Base-by-base conservation (phyloP, 2,888 invertebrate species). In the Orthosia cruda region DNA sequence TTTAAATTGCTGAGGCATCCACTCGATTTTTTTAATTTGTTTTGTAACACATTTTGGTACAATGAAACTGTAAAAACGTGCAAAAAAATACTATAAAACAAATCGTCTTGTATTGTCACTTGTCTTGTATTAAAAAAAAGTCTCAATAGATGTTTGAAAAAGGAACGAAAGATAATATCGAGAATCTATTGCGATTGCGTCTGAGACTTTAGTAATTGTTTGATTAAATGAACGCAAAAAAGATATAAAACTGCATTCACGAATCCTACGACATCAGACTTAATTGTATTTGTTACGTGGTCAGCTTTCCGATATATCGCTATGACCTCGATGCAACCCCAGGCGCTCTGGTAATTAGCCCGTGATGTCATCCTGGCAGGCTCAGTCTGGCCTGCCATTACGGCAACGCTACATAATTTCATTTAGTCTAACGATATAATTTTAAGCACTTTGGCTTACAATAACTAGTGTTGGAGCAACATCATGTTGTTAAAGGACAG, bases 341-440 rank as follows among this genome's bases (percentile, higher is more conserved):
- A n/a, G 65, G 59, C 73, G 57, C 58, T 54, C 52, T 26, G n/a
- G 40, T 71, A 75, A 77, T 77, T 71, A 84, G 58, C 63, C 66
- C 16, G 71, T 86, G 84, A 81, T 75, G 77, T 75, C 80, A 80
- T 71, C 26, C 55, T 32, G 20, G 15, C 58, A 59, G 20, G 63
- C 47, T 81, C 62, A 76, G 26, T 26, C 15, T 54, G 18, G 66
- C 13, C 55, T 49, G n/a, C 23, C 50, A 74, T 49, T 65, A 64
- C 32, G 54, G 18, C 32, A 61, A 49, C 26, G 40, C 49, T 40
- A 70, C 26, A 23, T 70, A 52, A 77, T 68, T 52, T 49, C 0
- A 70, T 75, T 49, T 55, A 47, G 9, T 13, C 26, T 26, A 54
- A 40, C 32, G 23, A 54, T 49, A 54, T 50, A 50, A 73, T 45